Percentiles rank a stretch among this genome's conserved stretches.
These are phyloP conservation scores for Conus betulinus DNA, from an alignment of 1,140 invertebrate genomes.

Conservation along the genomic window DNA sequence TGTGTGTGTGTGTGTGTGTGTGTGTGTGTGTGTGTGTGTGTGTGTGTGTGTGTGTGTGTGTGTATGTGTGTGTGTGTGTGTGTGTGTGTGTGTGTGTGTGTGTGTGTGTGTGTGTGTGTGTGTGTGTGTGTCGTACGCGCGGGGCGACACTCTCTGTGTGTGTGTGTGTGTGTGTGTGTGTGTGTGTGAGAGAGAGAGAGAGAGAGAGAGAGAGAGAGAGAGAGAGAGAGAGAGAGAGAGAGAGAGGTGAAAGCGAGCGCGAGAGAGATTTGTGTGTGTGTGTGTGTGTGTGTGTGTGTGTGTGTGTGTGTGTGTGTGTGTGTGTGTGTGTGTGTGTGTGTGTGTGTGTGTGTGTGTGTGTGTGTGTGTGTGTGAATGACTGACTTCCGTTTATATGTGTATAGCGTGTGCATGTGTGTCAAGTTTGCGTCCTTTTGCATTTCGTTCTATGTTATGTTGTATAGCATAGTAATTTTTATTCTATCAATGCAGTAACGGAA, in stretches of 20 bases:
- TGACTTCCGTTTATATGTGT: too few relatives aligned
- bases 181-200: neutral
- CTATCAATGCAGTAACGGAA: too few relatives aligned
- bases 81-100: constrained; percentile 25
- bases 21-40: neutral
- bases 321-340: constrained; percentile 28
- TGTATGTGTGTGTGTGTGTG: constrained; percentile 13
- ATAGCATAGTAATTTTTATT: too few relatives aligned
- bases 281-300: too few relatives aligned
- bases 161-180: constrained; percentile 12
- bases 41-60: neutral
- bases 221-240: too few relatives aligned
- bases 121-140: neutral
- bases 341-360: constrained; percentile 23
- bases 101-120: constrained; percentile 29
- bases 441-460: too few relatives aligned
- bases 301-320: neutral
- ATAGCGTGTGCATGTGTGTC: neutral
- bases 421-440: too few relatives aligned
- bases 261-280: too few relatives aligned
- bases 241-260: too few relatives aligned
- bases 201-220: neutral
- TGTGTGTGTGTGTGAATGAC: constrained; percentile 1
- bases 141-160: neutral
- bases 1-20: constrained; percentile 16